Evolutionary conservation across 2,888 invertebrate genomes (phyloP), one percentile per base, ranked within the genome.

Genomic region (Scelioninae gen. 1): DNA sequence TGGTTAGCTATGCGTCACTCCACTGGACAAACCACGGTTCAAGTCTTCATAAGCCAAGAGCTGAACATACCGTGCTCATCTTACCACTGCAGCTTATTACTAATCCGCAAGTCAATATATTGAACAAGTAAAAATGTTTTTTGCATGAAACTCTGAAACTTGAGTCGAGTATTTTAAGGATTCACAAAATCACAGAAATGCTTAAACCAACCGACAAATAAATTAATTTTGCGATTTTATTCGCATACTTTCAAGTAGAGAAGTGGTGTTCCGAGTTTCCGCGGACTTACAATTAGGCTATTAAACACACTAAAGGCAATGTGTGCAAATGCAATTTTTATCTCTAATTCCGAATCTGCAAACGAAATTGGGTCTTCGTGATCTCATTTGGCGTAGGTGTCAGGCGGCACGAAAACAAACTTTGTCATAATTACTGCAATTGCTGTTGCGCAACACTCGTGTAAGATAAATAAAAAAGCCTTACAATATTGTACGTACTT

Each of bases 21-120:
- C n/a, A 32, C 60, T 55, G 72, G 77, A 82, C 77, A 72, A 72
- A 55, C 77, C 47, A 47, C 62, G 62, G 47, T 82, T 82, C 72
- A 60, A 76, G 77, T 72, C 68, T 62, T 78, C 66, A 72, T 63
- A 63, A 63, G 34, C 72, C 11, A 65, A 45, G 66, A 77, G 82
- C 72, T 77, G 76, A 72, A 82, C 51, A 55, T 62, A 63, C 43
- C 45, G 60, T 34, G 49, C 56, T 82, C 77, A 53, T 82, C 77
- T 82, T 82, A 82, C 76, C 47, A 29, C 53, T 23, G 10, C 34
- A 69, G 77, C 82, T 77, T 82, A 74, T 74, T 56, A 60, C 68
- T 82, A 82, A 82, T 82, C 82, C 82, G 9, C 74, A 68, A 77
- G 82, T 82, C 82, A 78, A 82, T 82, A 82, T 56, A 76, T 51